Evolutionary conservation across 2,113 vertebrate genomes (phyloP), one percentile per base, ranked within the genome.

Genomic region (Trematocara stigmaticum): DNA sequence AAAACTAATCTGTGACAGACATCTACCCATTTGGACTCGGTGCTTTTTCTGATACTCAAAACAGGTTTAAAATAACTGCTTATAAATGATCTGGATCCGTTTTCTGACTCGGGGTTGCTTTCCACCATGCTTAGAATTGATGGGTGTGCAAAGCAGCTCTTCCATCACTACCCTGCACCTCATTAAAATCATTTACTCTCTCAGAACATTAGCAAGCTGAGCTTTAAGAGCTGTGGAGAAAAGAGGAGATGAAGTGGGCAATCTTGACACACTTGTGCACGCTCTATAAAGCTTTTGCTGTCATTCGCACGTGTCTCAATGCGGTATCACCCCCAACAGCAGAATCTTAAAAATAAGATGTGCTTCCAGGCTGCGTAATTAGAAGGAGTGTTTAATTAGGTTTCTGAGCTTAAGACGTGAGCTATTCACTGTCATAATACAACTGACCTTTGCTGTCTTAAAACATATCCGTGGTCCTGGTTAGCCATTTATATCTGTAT

Each of bases 351-450:
- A 88, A 81, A 66, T 78, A 76, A 78, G 83, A 79, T 20, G 83
- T 74, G 81, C 78, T 87, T 89, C 45, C 16, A 18, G 86, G 84
- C 84, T 82, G 78, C 83, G 86, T 87, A 88, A 91, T 92, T 91
- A 92, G 85, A 88, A 23, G 6, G 61, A 93, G 85, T 84, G 82
- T 89, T 93, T 94, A 93, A 95, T 89, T 92, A 81, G 20, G 66
- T 89, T 78, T 87, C 78, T 91, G 81, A 87, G 80, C 76, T 91
- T 59, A 87, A 86, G 81, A 45, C 4, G 76, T 57, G 79, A 84
- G 81, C 47, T 59, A 83, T 84, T 92, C 82, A 59, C 88, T 88
- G 89, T 87, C 88, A 93, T 87, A 90, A 88, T 85, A 85, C 51
- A 82, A 76, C 78, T 92, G 89, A 94, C 93, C 90, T 87, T 90